phyloP scores from a whole-genome alignment of 2,888 invertebrate genomes.

The Dryobotodes eremita region DNA sequence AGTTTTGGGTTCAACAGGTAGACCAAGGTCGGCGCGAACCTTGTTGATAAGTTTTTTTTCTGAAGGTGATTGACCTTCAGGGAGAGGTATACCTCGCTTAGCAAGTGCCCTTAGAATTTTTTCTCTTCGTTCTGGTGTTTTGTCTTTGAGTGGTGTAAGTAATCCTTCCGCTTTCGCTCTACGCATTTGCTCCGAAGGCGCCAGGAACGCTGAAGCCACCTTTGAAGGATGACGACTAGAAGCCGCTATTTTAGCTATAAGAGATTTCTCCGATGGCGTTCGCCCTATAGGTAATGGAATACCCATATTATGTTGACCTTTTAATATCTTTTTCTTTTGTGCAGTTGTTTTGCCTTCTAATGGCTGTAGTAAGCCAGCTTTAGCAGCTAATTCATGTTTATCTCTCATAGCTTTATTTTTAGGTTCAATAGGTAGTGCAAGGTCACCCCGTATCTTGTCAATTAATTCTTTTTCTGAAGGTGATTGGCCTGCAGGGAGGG shows the following conservation, averaged over 20 bases:
- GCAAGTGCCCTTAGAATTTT: constrained; percentile 33
- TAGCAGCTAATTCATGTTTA: constrained; percentile 14
- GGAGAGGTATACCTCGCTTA: constrained; percentile 29
- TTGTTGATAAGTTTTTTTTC: constrained; percentile 34
- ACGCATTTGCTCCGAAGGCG: constrained; percentile 54
- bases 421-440: constrained; percentile 12
- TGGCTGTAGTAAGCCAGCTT: neutral
- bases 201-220: neutral
- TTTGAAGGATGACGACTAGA: neutral
- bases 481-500: neutral
- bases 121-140: constrained; percentile 30
- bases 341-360: constrained; percentile 19
- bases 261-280: constrained; percentile 29
- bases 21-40: constrained; percentile 36
- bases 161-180: constrained; percentile 67
- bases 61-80: constrained; percentile 35
- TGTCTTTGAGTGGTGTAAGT: constrained; percentile 29
- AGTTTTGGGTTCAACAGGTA: constrained; percentile 27
- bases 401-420: neutral
- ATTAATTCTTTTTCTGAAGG: neutral
- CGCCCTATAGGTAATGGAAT: constrained; percentile 48
- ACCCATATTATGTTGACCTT: constrained; percentile 24
- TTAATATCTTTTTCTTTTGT: constrained; percentile 51
- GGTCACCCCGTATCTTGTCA: neutral
- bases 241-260: constrained; percentile 39